phyloP scores from a whole-genome alignment of 1,140 invertebrate genomes.

The Bombus balteatus region DNA sequence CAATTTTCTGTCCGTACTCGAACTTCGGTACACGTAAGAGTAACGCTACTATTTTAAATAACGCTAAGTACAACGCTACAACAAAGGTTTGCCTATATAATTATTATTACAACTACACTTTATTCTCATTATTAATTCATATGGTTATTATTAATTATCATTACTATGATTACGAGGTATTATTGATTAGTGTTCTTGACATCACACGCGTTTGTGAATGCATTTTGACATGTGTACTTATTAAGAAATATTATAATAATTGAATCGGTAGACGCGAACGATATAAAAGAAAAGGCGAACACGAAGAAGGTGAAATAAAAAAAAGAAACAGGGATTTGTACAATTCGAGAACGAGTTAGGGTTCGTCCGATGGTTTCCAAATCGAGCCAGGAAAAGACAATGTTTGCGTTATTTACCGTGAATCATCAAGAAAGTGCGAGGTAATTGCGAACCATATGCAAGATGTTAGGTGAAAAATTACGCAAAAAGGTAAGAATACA shows the following conservation, averaged over 20 bases:
- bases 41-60: conserved; percentile 81
- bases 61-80: conserved; percentile 80
- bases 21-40: conserved; percentile 73
- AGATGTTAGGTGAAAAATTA: conserved; percentile 68
- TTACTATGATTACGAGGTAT: conserved; percentile 44
- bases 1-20: conserved; percentile 78
- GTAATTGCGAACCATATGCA: conserved; percentile 3
- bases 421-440: conserved; percentile 26
- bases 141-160: conserved; percentile 62
- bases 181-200: conserved; percentile 50
- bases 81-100: conserved; percentile 78
- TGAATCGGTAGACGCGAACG: conserved; percentile 45
- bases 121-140: conserved; percentile 60
- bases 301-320: background rate
- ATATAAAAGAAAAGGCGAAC: conserved; percentile 40
- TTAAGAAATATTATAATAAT: conserved; percentile 59
- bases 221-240: conserved; percentile 47
- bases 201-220: conserved; percentile 59
- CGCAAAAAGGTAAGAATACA: conserved; percentile 32
- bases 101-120: conserved; percentile 65
- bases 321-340: conserved; percentile 74
- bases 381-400: conserved; percentile 60
- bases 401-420: conserved; percentile 68
- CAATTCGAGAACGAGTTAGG: conserved; percentile 74
- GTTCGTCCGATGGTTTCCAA: conserved; percentile 72